Evolutionary conservation across 2,113 vertebrate genomes (phyloP).

Genomic region (Brachyhypopomus gauderio): DNA sequence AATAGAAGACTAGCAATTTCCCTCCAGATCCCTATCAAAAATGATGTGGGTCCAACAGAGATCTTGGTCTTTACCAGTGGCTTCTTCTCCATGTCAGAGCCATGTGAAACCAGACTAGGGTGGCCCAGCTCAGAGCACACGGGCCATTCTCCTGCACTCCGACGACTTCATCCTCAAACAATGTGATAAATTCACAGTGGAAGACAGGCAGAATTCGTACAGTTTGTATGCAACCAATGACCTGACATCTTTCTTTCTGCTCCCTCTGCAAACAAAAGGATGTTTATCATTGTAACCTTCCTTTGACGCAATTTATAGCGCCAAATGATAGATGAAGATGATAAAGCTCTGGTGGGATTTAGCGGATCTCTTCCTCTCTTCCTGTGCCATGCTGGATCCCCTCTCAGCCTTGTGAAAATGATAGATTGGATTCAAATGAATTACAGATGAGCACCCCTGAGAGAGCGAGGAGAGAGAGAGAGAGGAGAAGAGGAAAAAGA

Average conservation of each 20-base stretch:
- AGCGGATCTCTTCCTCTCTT: conserved; percentile 30
- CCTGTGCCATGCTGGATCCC: conserved; percentile 14
- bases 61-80: not conserved
- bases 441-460: conserved; percentile 28
- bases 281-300: conserved; percentile 39
- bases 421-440: conserved; percentile 49
- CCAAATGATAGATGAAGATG: conserved; percentile 23
- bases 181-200: conserved; percentile 39
- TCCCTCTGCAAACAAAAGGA: conserved; percentile 37
- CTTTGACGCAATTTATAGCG: conserved; percentile 19
- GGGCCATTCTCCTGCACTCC: conserved; percentile 27
- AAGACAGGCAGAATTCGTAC: not conserved
- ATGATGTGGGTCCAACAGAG: not conserved
- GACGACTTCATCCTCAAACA: conserved; percentile 39
- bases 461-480: not conserved
- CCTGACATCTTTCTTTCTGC: conserved; percentile 29
- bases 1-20: conserved; percentile 21
- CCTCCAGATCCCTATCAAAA: not conserved
- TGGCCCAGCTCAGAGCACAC: conserved; percentile 3
- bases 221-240: conserved; percentile 34
- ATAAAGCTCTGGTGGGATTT: not conserved
- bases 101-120: not conserved
- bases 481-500: conserved; percentile 5
- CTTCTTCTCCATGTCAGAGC: conserved; percentile 21
- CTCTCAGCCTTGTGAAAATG: conserved; percentile 32